These are phyloP conservation scores for Narcine bancroftii DNA, from an alignment of 2,113 vertebrate genomes.

Conservation along the genomic window DNA sequence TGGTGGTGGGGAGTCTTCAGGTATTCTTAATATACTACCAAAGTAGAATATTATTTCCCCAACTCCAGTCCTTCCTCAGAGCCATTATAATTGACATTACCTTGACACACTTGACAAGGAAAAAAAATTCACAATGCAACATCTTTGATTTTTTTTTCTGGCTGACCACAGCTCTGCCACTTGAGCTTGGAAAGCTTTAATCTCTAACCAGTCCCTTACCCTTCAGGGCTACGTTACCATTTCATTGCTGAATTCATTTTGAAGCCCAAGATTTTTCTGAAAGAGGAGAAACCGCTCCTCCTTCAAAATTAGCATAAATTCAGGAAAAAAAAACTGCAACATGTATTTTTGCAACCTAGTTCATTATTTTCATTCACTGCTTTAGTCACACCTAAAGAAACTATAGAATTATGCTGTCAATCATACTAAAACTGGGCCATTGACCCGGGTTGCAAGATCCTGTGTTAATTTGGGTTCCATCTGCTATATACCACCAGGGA, in stretches of 20 bases:
- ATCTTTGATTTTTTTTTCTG: slow-evolving; percentile 1
- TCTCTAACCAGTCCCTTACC: neutral
- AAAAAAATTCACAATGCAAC: slow-evolving; percentile 10
- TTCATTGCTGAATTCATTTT: neutral
- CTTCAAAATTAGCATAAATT: neutral
- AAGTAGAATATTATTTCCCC: neutral
- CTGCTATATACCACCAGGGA: slow-evolving; percentile 33
- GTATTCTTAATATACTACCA: too few species aligned
- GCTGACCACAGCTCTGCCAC: neutral
- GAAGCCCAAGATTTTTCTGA: neutral
- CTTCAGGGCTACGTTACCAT: neutral
- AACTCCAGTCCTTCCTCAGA: neutral
- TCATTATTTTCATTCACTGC: slow-evolving; percentile 27
- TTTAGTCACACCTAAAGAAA: neutral
- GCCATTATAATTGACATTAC: neutral
- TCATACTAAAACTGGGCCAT: slow-evolving; percentile 22
- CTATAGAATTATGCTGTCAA: neutral
- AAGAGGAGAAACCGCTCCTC: neutral
- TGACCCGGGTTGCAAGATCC: slow-evolving; percentile 25
- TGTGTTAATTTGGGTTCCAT: slow-evolving; percentile 14
- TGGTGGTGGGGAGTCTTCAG: too few species aligned
- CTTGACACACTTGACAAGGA: neutral
- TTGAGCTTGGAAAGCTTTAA: neutral
- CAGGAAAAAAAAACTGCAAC: neutral
- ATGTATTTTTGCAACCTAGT: neutral